Evolutionary conservation across 2,113 vertebrate species (phyloP).

Genomic region (Pan troglodytes): NHGRI_mPanTro3-v2.1_pri NC_072412.2:104698501-104699000

Average conservation of each 20-base stretch:
- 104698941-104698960: background rate
- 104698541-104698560: background rate
- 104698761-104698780: background rate
- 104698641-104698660: conserved; percentile 42
- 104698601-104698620: conserved; percentile 70
- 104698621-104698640: conserved; percentile 70
- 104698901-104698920: background rate
- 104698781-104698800: too few relatives aligned
- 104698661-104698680: background rate
- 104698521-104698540: background rate
- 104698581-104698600: background rate
- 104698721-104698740: background rate
- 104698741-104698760: too few relatives aligned
- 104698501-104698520: background rate
- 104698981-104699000: background rate
- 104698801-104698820: background rate
- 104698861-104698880: too few relatives aligned
- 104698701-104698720: background rate
- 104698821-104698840: background rate
- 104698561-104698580: conserved; percentile 56
- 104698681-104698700: fast-evolving
- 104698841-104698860: too few relatives aligned
- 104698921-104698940: background rate
- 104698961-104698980: background rate
- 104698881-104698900: too few relatives aligned